Conservation (phyloP, 2,797 vertebrate genomes). For the Neosilurus mollespiculum region DNA sequence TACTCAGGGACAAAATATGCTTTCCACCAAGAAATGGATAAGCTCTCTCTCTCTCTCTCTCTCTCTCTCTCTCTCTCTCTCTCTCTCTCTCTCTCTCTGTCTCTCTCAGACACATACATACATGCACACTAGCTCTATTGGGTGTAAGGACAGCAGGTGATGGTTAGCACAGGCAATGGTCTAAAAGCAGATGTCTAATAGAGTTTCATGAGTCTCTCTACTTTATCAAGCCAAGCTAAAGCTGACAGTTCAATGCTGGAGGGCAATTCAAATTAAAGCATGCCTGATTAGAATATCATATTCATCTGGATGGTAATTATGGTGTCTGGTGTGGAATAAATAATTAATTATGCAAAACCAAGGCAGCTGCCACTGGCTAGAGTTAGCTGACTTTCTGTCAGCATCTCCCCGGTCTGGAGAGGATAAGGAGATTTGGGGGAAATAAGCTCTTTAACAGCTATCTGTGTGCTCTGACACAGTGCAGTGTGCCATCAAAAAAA, state of each 20-base stretch:
- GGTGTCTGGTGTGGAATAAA: slow-evolving; percentile 95
- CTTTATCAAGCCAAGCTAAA: slow-evolving; percentile 88
- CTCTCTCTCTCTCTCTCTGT: background rate
- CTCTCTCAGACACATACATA: slow-evolving; percentile 51
- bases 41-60: slow-evolving; percentile 42
- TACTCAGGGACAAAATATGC: slow-evolving; percentile 74
- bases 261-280: slow-evolving; percentile 93
- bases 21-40: slow-evolving; percentile 71
- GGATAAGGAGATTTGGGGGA: slow-evolving; percentile 84
- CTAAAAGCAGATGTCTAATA: slow-evolving; percentile 95
- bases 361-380: slow-evolving; percentile 95
- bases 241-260: slow-evolving; percentile 97
- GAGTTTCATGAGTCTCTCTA: slow-evolving; percentile 83
- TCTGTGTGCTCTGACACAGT: slow-evolving; percentile 72
- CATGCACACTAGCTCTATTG: slow-evolving; percentile 65
- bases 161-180: slow-evolving; percentile 68
- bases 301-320: slow-evolving; percentile 99
- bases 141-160: slow-evolving; percentile 70
- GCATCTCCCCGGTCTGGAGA: slow-evolving; percentile 80
- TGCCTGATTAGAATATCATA: slow-evolving; percentile 98
- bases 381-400: slow-evolving; percentile 95
- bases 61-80: slow-evolving; percentile 3
- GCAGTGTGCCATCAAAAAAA: slow-evolving; percentile 66
- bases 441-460: slow-evolving; percentile 83
- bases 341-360: slow-evolving; percentile 99